A percentile compares a stretch with the other conserved stretches of the same genome.
Conservation (phyloP, 2,797 vertebrate species). For the Phrynocephalus forsythii region DNA sequence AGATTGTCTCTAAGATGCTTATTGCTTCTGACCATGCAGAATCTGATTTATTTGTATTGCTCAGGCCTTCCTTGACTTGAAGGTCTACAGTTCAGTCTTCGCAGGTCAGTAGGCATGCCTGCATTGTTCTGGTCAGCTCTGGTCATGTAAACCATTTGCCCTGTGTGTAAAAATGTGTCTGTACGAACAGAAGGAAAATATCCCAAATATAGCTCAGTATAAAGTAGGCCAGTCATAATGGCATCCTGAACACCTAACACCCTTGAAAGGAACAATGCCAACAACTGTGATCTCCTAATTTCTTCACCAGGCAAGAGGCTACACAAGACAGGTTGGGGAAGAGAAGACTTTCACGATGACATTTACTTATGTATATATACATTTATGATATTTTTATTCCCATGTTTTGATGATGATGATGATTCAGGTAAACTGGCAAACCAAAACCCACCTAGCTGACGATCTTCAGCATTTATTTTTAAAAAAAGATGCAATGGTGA, state of each 20-base stretch:
- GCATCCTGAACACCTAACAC: no score
- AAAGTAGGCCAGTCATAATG: background rate
- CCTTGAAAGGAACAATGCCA: background rate
- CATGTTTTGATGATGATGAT: constrained; percentile 6
- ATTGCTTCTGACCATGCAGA: background rate
- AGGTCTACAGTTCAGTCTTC: background rate
- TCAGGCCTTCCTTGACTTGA: background rate
- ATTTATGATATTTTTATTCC: background rate
- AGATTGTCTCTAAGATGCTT: background rate
- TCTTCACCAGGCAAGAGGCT: background rate
- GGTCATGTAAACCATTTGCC: background rate
- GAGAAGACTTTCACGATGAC: background rate
- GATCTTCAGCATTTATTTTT: background rate
- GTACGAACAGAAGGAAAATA: background rate
- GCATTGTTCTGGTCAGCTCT: background rate
- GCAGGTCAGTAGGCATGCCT: no score
- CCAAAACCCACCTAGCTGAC: constrained; percentile 30
- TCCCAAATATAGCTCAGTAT: background rate
- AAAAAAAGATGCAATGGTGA: constrained; percentile 15
- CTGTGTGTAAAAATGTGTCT: background rate
- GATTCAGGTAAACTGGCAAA: background rate
- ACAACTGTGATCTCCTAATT: background rate
- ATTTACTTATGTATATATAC: background rate
- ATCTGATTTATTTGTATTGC: background rate
- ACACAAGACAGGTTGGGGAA: background rate